Conservation (phyloP, 2,888 invertebrate genomes). For the Penaeus monodon region DNA sequence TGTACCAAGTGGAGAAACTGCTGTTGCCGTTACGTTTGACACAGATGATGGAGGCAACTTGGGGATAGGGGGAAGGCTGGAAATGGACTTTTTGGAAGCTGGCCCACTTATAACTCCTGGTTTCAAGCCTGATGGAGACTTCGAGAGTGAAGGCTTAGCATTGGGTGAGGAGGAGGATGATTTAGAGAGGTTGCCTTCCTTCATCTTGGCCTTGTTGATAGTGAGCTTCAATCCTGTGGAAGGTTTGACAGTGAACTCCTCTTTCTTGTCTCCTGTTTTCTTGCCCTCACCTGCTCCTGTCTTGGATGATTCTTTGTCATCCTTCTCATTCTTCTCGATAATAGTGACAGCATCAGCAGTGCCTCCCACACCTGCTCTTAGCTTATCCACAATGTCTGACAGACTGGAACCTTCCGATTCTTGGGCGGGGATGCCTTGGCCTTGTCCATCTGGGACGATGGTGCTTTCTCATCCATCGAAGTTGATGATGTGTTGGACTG, state of each 20-base stretch:
- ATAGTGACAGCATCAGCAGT: constrained; percentile 51
- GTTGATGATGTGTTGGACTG: constrained; percentile 40
- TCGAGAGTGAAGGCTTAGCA: constrained; percentile 1
- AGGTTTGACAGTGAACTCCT: constrained; percentile 85
- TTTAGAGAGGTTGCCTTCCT: constrained; percentile 64
- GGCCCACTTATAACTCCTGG: constrained; percentile 89
- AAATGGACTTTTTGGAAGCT: constrained; percentile 78
- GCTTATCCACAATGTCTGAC: constrained; percentile 64
- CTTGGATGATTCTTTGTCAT: constrained; percentile 59
- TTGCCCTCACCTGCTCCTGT: constrained; percentile 46
- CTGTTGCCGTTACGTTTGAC: constrained; percentile 53
- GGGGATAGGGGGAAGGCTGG: constrained; percentile 63
- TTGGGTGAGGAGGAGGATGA: constrained; percentile 29
- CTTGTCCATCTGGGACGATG: constrained; percentile 56
- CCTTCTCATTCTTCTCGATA: constrained; percentile 55
- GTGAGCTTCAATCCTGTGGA: constrained; percentile 91
- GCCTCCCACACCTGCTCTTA: constrained; percentile 57
- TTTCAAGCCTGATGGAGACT: constrained; percentile 77
- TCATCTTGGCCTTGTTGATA: constrained; percentile 82
- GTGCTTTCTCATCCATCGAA: constrained; percentile 54
- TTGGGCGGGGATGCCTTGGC: constrained; percentile 64
- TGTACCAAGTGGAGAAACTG: constrained; percentile 63
- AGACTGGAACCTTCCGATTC: constrained; percentile 62
- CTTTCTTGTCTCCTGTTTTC: constrained; percentile 61
- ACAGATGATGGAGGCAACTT: constrained; percentile 57